Conservation (phyloP, 2,113 vertebrate genomes). For the Oreotragus oreotragus region DNA sequence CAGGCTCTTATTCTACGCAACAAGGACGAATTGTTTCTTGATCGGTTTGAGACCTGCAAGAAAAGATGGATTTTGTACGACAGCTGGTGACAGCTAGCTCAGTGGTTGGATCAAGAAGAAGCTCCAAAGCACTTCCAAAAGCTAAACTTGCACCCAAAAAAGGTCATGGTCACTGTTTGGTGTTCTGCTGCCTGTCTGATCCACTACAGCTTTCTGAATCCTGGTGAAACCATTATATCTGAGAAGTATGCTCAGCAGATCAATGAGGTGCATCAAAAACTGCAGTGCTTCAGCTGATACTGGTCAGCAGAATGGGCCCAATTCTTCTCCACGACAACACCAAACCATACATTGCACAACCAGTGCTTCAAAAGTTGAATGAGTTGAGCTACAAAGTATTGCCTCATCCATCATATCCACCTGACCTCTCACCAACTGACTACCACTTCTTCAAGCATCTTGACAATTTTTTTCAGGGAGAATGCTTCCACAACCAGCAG, state of each 20-base stretch:
- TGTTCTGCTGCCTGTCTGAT: neutral
- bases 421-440: neutral
- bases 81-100: neutral
- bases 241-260: neutral
- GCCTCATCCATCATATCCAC: neutral
- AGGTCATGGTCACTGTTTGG: neutral
- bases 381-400: neutral
- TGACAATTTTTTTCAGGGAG: neutral
- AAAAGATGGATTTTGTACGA: neutral
- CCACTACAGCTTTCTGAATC: neutral
- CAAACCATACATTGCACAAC: neutral
- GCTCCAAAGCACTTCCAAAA: neutral
- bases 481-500: neutral
- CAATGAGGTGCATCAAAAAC: accelerated
- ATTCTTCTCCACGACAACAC: neutral
- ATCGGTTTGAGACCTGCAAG: neutral
- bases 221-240: neutral
- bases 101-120: neutral
- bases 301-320: neutral
- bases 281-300: neutral
- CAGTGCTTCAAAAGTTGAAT: neutral
- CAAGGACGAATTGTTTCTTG: neutral
- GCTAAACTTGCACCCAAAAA: neutral
- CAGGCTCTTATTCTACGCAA: neutral
- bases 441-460: neutral